A percentile compares a stretch with the other conserved stretches of the same genome.
Evolutionary conservation across 2,113 vertebrate species (phyloP).

Genomic region (Cathartes aura): DNA sequence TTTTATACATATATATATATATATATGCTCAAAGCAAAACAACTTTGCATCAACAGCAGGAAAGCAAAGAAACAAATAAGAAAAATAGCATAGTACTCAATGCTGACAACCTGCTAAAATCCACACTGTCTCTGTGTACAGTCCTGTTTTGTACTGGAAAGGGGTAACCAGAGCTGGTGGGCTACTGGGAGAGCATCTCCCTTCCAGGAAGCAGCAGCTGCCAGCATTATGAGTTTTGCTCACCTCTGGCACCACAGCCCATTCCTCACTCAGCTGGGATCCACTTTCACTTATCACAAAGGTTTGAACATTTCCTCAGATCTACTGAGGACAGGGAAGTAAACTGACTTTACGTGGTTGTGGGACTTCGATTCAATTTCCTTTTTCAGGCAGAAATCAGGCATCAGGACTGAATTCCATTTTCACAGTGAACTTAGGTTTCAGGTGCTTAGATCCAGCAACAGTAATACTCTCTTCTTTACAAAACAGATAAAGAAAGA

Average conservation of each 20-base stretch:
- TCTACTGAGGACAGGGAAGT: not conserved
- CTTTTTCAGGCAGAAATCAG: not conserved
- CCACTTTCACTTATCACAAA: not conserved
- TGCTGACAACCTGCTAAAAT: not conserved
- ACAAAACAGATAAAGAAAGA: not conserved
- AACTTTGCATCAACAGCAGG: not conserved
- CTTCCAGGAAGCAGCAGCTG: not conserved
- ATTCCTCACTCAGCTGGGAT: not conserved
- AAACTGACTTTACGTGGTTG: not conserved
- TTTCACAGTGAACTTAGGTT: not conserved
- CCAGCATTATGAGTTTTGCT: not conserved
- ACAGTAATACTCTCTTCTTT: not conserved
- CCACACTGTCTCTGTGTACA: not conserved
- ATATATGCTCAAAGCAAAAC: not conserved
- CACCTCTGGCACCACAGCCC: not conserved
- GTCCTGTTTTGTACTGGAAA: not conserved
- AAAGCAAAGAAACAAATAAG: not conserved
- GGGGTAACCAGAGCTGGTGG: not conserved
- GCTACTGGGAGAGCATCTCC: not conserved
- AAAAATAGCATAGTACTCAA: not conserved
- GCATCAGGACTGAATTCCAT: not conserved
- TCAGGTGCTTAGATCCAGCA: not conserved
- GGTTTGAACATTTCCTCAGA: not conserved
- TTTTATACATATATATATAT: not conserved
- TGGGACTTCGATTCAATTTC: too few species aligned